phyloP scores from a whole-genome alignment of 2,113 vertebrate genomes.

The Corydoras sp. region DNA sequence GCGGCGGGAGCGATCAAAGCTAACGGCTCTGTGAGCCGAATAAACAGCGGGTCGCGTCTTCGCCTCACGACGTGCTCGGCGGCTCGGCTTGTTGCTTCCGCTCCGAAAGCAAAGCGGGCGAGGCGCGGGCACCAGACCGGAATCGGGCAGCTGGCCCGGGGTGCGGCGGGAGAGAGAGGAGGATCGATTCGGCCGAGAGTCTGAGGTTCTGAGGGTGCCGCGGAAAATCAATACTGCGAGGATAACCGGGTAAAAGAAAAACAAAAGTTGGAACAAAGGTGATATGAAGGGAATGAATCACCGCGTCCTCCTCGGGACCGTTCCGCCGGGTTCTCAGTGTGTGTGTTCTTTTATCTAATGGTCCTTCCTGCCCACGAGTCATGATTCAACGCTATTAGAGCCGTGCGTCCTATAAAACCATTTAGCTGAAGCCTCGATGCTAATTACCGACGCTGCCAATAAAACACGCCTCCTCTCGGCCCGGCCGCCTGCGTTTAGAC shows the following conservation, averaged over 20 bases:
- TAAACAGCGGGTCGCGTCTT: slow-evolving; percentile 28
- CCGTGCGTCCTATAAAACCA: slow-evolving; percentile 2
- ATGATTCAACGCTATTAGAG: slow-evolving; percentile 3
- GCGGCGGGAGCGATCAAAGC: slow-evolving; percentile 51
- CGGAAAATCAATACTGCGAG: slow-evolving; percentile 12
- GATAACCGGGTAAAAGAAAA: slow-evolving; percentile 25
- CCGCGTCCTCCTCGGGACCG: background rate
- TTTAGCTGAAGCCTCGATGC: slow-evolving; percentile 6
- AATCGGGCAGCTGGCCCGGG: background rate
- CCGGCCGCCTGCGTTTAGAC: background rate
- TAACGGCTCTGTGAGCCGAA: slow-evolving; percentile 43
- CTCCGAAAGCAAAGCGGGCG: too few relatives aligned
- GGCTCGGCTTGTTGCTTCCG: slow-evolving; percentile 13
- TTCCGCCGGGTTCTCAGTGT: background rate
- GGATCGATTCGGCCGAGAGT: slow-evolving; percentile 18
- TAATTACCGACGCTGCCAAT: slow-evolving; percentile 13
- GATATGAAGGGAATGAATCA: slow-evolving; percentile 15
- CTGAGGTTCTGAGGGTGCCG: background rate
- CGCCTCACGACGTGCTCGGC: slow-evolving; percentile 38
- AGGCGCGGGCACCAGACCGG: background rate
- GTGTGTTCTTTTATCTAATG: slow-evolving; percentile 17
- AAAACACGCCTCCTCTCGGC: background rate
- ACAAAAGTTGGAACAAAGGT: slow-evolving; percentile 6
- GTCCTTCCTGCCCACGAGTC: slow-evolving; percentile 9
- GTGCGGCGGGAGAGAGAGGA: slow-evolving; percentile 15